Evolutionary conservation across 2,113 vertebrate genomes (phyloP).

Genomic region (Pteruthius melanotis): DNA sequence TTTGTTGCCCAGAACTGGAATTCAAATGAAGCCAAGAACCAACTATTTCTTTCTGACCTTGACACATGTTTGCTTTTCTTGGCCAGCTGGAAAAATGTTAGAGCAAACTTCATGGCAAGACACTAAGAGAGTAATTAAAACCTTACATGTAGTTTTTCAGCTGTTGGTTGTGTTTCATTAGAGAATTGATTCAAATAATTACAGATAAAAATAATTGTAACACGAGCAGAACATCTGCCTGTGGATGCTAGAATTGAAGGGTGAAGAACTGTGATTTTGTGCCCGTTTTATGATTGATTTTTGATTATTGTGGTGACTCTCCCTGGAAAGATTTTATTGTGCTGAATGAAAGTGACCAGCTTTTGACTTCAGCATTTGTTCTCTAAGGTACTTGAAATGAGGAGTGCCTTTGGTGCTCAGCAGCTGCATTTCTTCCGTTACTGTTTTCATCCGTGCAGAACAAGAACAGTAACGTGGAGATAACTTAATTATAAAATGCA

Average conservation of each 20-base stretch:
- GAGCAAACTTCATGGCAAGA: background rate
- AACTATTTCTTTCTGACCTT: conserved; percentile 21
- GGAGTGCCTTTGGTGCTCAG: background rate
- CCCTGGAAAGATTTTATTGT: background rate
- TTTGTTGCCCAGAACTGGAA: conserved; percentile 28
- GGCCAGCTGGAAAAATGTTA: conserved; percentile 16
- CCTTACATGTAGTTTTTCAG: background rate
- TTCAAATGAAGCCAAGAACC: conserved; percentile 20
- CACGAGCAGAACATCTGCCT: background rate
- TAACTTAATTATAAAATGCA: conserved; percentile 34
- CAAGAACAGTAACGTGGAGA: background rate
- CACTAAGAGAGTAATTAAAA: background rate
- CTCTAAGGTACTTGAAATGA: background rate
- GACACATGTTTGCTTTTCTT: conserved; percentile 32
- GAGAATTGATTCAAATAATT: background rate
- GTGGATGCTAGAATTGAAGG: background rate
- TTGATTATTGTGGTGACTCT: background rate
- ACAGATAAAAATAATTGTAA: background rate
- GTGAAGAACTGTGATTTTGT: background rate
- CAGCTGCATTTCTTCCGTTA: background rate
- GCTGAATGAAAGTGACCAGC: background rate
- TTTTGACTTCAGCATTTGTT: conserved; percentile 23
- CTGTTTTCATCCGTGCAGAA: background rate
- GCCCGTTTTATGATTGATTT: background rate
- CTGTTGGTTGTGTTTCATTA: background rate